Base-by-base conservation (phyloP, 2,113 vertebrate genomes). In the Thymallus thymallus region DNA sequence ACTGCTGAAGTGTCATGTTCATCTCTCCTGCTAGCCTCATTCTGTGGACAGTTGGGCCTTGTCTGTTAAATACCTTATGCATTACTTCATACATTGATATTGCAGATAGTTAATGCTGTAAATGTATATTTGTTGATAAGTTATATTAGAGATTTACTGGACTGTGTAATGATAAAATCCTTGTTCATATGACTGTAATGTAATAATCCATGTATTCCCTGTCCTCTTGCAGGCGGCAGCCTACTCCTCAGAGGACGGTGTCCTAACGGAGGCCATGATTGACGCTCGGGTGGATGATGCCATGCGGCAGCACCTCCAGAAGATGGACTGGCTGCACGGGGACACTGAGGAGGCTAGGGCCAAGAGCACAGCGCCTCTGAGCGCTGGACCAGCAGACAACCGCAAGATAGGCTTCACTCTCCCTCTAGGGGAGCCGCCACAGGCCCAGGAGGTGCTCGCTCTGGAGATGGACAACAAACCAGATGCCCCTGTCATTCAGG, bases 201-300 rank as follows among this genome's bases (percentile, higher is more conserved):
- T 4, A 71, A 67, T 58, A n/a, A 12, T 35, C 56, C 2, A 66
- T 48, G 3, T 29, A 29, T 68, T 48, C 63, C 6, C 3, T 48
- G 7, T 68, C 71, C 26, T 67, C 67, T 14, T 32, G 0, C 68
- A 99, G 98, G 97, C 97, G 1, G 95, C 96, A 48, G 98, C 97
- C 0, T 99, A 98, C 0, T 96, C 98, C 0, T 98, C 98, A 0
- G 95, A 96, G 85, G 95, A 97, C 0, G 98, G 98, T 0, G 85
- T 98, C 58, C 92, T 99, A 41, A 98, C 95, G 0, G 97, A 99
- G 87, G 94, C 94, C 62, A 98, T 99, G 98, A 92, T 99, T 0
- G 97, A 98, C 0, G 90, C 94, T 1, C 94, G 97, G 0, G 96
- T 97, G 0, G 93, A 93, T 0, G 98, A 97, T 0, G 95, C 96